phyloP scores from a whole-genome alignment of 2,797 vertebrate species.

The Eurystomus glaucurus region DNA sequence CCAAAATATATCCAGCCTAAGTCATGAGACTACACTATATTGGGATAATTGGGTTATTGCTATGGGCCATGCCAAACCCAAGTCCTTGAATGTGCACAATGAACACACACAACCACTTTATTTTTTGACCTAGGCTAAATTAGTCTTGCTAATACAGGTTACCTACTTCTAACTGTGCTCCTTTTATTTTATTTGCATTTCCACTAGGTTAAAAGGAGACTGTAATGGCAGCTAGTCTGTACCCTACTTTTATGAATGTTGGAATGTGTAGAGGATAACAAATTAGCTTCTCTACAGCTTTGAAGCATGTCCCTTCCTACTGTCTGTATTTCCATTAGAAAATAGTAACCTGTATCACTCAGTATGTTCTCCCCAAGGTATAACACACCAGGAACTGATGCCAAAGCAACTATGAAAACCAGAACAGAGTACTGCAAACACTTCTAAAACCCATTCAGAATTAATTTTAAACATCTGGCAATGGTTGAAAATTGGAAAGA shows the following conservation, averaged over 20 bases:
- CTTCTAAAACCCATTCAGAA: conserved; percentile 27
- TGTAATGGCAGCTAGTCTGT: background rate
- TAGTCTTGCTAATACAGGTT: background rate
- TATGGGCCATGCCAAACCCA: background rate
- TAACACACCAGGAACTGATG: background rate
- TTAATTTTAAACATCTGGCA: conserved; percentile 21
- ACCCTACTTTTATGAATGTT: background rate
- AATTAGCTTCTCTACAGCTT: background rate
- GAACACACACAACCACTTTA: background rate
- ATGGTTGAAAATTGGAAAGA: background rate
- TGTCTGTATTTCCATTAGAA: background rate
- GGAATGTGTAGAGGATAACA: background rate
- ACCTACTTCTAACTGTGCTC: conserved; percentile 13
- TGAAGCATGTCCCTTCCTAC: background rate
- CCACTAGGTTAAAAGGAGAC: background rate
- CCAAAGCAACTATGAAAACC: conserved; percentile 1
- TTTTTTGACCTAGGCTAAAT: background rate
- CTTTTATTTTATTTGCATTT: conserved; percentile 18
- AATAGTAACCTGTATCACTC: background rate
- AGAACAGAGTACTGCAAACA: background rate
- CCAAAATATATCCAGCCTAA: background rate
- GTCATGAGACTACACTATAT: background rate
- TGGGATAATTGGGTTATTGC: conserved; percentile 14
- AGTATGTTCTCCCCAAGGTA: background rate
- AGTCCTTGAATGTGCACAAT: background rate